phyloP scores from a whole-genome alignment of 2,113 vertebrate species.

The Heterotilapia buettikoferi region DNA sequence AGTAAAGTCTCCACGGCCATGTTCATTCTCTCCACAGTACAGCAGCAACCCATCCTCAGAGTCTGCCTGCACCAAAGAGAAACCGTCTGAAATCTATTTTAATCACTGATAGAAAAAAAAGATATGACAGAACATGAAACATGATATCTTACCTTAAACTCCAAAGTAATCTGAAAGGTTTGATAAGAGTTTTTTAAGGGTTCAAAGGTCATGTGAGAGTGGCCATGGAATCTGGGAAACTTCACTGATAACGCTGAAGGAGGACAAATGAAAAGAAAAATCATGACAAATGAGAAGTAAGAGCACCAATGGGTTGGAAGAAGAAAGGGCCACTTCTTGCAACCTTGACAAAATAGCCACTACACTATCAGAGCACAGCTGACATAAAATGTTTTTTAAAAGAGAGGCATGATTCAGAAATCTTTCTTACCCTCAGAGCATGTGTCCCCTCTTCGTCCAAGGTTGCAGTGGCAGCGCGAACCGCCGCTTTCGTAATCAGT shows the following conservation, averaged over 20 bases:
- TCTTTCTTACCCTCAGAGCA: constrained; percentile 79
- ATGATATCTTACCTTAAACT: constrained; percentile 84
- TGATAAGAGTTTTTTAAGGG: constrained; percentile 94
- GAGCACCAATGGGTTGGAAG: neutral
- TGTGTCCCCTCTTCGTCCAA: constrained; percentile 80
- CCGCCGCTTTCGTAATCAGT: constrained; percentile 80
- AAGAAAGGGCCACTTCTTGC: neutral
- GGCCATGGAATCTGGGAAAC: constrained; percentile 89
- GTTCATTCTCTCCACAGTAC: constrained; percentile 92
- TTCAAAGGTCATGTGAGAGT: constrained; percentile 94
- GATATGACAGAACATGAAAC: neutral
- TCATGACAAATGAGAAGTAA: neutral
- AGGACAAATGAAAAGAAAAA: constrained; percentile 3
- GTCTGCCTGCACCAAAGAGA: constrained; percentile 74
- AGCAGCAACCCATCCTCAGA: constrained; percentile 86
- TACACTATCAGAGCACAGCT: neutral
- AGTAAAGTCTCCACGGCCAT: constrained; percentile 86
- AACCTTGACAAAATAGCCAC: neutral
- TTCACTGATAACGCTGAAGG: constrained; percentile 80
- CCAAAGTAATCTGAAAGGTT: constrained; percentile 87
- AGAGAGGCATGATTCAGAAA: neutral
- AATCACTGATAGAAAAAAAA: neutral
- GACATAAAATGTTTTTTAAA: fast-evolving
- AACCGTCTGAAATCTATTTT: neutral
- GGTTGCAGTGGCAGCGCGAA: constrained; percentile 88